phyloP scores from a whole-genome alignment of 1,140 invertebrate species.

The Lysiphlebus fabarum region DNA sequence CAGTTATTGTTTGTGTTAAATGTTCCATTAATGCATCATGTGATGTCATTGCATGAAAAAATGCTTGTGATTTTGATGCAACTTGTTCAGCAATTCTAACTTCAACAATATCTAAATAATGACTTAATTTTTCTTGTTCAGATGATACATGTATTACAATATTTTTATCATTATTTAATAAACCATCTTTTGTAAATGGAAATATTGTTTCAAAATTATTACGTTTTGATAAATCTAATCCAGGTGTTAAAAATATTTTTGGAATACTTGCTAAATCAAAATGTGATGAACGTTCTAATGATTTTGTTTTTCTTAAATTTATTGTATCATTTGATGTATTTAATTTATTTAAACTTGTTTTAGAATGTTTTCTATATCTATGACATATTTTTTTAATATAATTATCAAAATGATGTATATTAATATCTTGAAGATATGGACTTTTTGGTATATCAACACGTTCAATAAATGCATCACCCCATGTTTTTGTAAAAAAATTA shows the following conservation, averaged over 20 bases:
- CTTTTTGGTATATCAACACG: slow-evolving; percentile 72
- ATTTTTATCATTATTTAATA: slow-evolving; percentile 40
- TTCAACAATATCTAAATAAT: slow-evolving; percentile 93
- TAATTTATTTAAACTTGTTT: slow-evolving; percentile 2
- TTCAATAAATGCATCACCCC: slow-evolving; percentile 94
- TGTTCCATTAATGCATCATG: slow-evolving; percentile 91
- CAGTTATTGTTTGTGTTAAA: slow-evolving; percentile 76
- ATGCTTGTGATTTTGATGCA: slow-evolving; percentile 91
- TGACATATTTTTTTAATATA: slow-evolving; percentile 76
- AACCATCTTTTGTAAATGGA: slow-evolving; percentile 56
- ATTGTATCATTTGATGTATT: slow-evolving; percentile 4
- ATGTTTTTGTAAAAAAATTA: slow-evolving; percentile 95
- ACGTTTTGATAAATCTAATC: slow-evolving; percentile 77
- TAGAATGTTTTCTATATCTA: slow-evolving; percentile 32
- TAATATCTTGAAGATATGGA: slow-evolving; percentile 80
- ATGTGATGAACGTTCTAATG: slow-evolving; percentile 47
- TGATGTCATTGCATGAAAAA: slow-evolving; percentile 95
- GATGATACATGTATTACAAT: slow-evolving; percentile 52
- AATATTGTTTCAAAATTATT: slow-evolving; percentile 87
- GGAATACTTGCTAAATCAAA: slow-evolving; percentile 71
- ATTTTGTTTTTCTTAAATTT: slow-evolving; percentile 5
- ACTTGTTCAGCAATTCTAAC: slow-evolving; percentile 94
- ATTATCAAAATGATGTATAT: slow-evolving; percentile 77
- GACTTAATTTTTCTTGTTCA: slow-evolving; percentile 73
- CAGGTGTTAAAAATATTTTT: slow-evolving; percentile 80